These are phyloP conservation scores for Eristalis intricaria DNA, from an alignment of 2,888 invertebrate species.

Conservation along the genomic window DNA sequence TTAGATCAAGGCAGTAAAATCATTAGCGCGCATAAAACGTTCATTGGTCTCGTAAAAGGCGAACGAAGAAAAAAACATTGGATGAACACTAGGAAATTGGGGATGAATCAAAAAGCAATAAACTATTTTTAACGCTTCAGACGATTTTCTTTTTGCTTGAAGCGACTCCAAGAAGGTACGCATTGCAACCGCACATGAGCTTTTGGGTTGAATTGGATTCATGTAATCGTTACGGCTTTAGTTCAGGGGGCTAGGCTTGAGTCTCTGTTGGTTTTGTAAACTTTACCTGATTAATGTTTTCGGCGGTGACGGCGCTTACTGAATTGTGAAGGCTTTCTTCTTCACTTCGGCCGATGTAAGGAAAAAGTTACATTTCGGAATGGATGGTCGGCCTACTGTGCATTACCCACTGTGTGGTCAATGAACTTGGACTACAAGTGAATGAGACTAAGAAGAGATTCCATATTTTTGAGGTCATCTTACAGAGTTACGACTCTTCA, in stretches of 20 bases:
- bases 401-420: neutral
- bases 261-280: neutral
- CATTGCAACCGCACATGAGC: neutral
- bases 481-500: neutral
- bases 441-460: neutral
- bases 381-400: neutral
- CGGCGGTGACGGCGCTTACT: neutral
- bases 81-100: conserved; percentile 33
- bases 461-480: neutral
- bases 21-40: conserved; percentile 51
- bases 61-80: neutral
- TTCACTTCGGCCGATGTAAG: neutral
- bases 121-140: conserved; percentile 57
- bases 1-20: conserved; percentile 36
- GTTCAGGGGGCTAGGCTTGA: conserved; percentile 32
- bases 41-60: conserved; percentile 34
- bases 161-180: conserved; percentile 10
- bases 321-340: conserved; percentile 14
- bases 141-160: neutral
- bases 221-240: conserved; percentile 53
- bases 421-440: neutral
- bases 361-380: conserved; percentile 8
- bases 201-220: conserved; percentile 44
- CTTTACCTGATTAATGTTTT: neutral
- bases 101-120: conserved; percentile 36